A percentile compares a stretch with the other conserved stretches of the same genome.
These are phyloP conservation scores for Boulengeromyrus knoepffleri DNA, from an alignment of 2,113 vertebrate genomes.

Conservation along the genomic window DNA sequence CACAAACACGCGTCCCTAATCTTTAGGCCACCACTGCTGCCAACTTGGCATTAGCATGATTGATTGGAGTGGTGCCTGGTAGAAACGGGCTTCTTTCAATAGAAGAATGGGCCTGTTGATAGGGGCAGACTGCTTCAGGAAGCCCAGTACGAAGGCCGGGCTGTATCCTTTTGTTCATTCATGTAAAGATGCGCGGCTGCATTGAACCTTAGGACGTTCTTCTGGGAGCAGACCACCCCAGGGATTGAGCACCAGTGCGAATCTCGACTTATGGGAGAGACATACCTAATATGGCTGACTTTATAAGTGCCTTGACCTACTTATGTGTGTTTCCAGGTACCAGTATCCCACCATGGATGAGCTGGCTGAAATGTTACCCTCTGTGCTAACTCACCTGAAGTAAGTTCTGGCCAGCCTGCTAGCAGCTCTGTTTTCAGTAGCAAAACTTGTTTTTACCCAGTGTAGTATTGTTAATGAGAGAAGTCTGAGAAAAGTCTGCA, in stretches of 20 bases:
- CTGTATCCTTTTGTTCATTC: constrained; percentile 18
- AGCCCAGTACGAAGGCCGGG: not conserved
- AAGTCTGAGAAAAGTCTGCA: not conserved
- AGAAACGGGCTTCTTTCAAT: not conserved
- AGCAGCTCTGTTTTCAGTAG: not conserved
- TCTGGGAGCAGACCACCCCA: not conserved
- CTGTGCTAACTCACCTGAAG: constrained; percentile 82
- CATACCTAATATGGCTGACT: not conserved
- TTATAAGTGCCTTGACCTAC: not conserved
- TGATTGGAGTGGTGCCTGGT: not conserved
- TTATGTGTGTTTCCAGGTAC: constrained; percentile 61
- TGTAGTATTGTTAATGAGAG: not conserved
- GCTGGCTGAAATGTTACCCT: constrained; percentile 83
- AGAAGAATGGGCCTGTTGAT: not conserved
- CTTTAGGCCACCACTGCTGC: no score
- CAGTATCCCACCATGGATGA: constrained; percentile 92
- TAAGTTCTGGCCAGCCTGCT: constrained; percentile 48
- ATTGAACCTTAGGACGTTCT: not conserved
- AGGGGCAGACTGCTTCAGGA: not conserved
- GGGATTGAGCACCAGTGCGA: not conserved
- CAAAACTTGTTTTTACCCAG: not conserved
- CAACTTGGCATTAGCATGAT: not conserved
- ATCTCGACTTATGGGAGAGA: not conserved
- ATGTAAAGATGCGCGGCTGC: not conserved
- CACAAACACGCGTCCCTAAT: no score